Conservation (phyloP, 2,797 vertebrate genomes). For the Echeneis naucrates region DNA sequence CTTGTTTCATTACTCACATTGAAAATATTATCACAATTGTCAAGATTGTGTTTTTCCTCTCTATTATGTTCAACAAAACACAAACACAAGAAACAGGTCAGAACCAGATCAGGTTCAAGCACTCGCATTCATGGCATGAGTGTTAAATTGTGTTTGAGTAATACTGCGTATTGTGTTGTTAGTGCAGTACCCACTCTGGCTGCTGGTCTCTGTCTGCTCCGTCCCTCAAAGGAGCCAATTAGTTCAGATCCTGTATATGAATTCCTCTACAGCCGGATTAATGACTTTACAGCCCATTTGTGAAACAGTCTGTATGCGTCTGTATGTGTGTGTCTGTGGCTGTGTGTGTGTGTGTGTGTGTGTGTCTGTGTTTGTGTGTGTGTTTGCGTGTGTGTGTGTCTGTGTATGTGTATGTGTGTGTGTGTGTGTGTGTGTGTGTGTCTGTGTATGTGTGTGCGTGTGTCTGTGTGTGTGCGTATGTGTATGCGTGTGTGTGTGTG, state of each 20-base stretch:
- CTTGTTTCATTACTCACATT: neutral
- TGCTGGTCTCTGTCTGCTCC: slow-evolving; percentile 14
- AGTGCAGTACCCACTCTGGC: neutral
- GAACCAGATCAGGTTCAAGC: neutral
- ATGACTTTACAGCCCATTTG: slow-evolving; percentile 36
- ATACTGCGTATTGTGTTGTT: slow-evolving; percentile 10
- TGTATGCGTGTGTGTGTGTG: slow-evolving; percentile 1
- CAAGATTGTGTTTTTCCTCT: neutral
- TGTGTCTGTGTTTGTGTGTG: no score
- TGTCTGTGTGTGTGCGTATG: slow-evolving; percentile 9
- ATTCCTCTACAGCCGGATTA: slow-evolving; percentile 46
- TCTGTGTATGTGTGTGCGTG: no score
- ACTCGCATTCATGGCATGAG: slow-evolving; percentile 3
- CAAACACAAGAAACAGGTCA: neutral
- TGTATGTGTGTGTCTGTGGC: slow-evolving; percentile 14
- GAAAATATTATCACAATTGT: slow-evolving; percentile 10
- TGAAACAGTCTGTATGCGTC: slow-evolving; percentile 14
- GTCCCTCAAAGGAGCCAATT: slow-evolving; percentile 36
- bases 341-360: slow-evolving; percentile 10
- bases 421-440: slow-evolving; percentile 6
- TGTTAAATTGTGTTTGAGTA: slow-evolving; percentile 3
- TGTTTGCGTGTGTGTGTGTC: slow-evolving; percentile 1
- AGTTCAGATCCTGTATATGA: slow-evolving; percentile 30
- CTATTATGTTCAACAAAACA: slow-evolving; percentile 9
- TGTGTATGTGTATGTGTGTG: slow-evolving; percentile 19